phyloP scores from a whole-genome alignment of 2,888 invertebrate genomes.

The Anodontia alba region DNA sequence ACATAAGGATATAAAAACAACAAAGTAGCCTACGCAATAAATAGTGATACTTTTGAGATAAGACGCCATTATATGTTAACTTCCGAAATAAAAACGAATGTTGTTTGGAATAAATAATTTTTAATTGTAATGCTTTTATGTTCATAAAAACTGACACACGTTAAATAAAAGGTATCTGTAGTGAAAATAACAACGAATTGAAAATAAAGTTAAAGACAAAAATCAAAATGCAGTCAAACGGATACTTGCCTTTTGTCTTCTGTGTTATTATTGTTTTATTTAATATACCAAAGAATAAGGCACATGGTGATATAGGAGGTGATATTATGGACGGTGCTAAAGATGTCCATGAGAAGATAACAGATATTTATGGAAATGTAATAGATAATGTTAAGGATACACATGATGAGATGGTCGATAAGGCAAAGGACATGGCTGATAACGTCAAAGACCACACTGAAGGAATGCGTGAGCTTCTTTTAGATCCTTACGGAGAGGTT shows the following conservation, averaged over 20 bases:
- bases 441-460: slow-evolving; percentile 11
- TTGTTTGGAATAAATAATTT: too few species aligned
- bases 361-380: slow-evolving; percentile 22
- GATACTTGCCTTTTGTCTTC: not conserved
- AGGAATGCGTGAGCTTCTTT: slow-evolving; percentile 27
- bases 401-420: not conserved
- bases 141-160: too few species aligned
- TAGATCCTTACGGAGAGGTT: slow-evolving; percentile 51
- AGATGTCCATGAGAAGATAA: slow-evolving; percentile 20
- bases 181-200: too few species aligned
- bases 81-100: too few species aligned
- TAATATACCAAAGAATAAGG: not conserved
- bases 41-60: too few species aligned
- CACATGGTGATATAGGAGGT: slow-evolving; percentile 15
- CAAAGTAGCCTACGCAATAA: too few species aligned
- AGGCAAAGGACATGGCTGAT: slow-evolving; percentile 1
- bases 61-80: too few species aligned
- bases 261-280: not conserved
- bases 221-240: not conserved
- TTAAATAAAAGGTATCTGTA: too few species aligned
- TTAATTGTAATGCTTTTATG: too few species aligned
- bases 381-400: slow-evolving; percentile 39
- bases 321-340: slow-evolving; percentile 22
- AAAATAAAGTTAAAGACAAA: too few species aligned
- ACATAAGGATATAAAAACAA: too few species aligned